Evolutionary conservation across 2,113 vertebrate genomes (phyloP).

Genomic region (Ochotona princeps): DNA sequence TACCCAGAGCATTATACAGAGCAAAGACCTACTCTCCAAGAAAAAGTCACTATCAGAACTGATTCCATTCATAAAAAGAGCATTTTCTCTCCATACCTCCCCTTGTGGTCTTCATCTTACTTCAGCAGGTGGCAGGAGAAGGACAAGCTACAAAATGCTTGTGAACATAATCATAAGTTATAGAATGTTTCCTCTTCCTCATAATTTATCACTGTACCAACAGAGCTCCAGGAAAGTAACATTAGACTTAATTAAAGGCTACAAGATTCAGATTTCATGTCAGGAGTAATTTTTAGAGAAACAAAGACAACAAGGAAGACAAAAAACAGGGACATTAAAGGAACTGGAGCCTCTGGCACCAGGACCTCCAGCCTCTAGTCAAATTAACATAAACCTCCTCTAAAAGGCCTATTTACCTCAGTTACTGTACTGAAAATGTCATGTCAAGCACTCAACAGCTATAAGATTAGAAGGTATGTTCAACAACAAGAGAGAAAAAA

Average conservation of each 20-base stretch:
- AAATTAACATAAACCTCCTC: neutral
- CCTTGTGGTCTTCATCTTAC: neutral
- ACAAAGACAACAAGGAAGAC: neutral
- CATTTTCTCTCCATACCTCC: neutral
- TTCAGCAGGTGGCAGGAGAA: neutral
- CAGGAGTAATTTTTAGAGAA: conserved; percentile 16
- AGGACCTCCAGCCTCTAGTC: neutral
- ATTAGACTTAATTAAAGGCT: neutral
- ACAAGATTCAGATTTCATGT: neutral
- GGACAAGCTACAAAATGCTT: neutral
- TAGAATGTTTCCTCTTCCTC: neutral
- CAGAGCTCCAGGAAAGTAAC: neutral
- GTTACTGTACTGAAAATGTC: neutral
- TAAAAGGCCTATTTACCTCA: neutral
- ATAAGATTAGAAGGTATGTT: conserved; percentile 17
- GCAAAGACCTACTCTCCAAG: neutral
- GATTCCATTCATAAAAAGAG: neutral
- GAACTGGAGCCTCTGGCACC: neutral
- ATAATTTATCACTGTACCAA: neutral
- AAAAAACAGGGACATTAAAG: neutral
- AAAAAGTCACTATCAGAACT: neutral
- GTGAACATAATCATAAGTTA: neutral
- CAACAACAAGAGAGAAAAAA: neutral
- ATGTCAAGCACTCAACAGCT: neutral
- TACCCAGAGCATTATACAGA: neutral